Percentiles rank a stretch among this genome's conserved stretches.
Evolutionary conservation across 1,140 invertebrate genomes (phyloP).

Genomic region (Pissodes strobi): DNA sequence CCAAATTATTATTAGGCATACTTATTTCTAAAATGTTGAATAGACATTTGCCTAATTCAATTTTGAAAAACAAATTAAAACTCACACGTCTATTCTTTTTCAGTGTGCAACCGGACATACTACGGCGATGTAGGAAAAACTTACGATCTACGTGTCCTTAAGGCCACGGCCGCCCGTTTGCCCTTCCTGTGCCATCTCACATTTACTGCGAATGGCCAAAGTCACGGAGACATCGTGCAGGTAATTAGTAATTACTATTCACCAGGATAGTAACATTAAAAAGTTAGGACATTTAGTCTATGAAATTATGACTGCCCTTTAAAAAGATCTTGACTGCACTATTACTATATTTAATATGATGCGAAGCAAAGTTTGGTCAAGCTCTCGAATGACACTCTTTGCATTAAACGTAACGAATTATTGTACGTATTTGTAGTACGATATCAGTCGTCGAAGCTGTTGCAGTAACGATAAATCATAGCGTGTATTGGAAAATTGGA

Average conservation of each 20-base stretch:
- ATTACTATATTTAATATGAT: too few species aligned
- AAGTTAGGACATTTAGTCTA: conserved; percentile 2
- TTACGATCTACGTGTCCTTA: conserved; percentile 73
- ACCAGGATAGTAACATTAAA: conserved; percentile 22
- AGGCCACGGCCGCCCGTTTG: conserved; percentile 69
- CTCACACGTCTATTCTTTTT: too few species aligned
- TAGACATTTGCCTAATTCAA: too few species aligned
- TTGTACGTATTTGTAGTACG: not conserved
- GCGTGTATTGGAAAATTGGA: too few species aligned
- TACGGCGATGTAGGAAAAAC: conserved; percentile 84
- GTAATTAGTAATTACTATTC: conserved; percentile 56
- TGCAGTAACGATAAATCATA: too few species aligned
- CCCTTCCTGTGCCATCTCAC: conserved; percentile 87
- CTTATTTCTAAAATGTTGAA: too few species aligned
- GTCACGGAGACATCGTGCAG: conserved; percentile 83
- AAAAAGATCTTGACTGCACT: not conserved
- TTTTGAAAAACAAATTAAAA: too few species aligned
- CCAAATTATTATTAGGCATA: too few species aligned
- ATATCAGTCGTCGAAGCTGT: too few species aligned
- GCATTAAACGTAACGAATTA: too few species aligned
- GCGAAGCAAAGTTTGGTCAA: too few species aligned
- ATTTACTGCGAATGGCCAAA: conserved; percentile 82
- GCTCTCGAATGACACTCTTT: too few species aligned
- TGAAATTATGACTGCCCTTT: conserved; percentile 3
- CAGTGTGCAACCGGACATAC: conserved; percentile 85